Conservation (phyloP, 2,797 vertebrate genomes). For the Enteromius viviparus region DNA sequence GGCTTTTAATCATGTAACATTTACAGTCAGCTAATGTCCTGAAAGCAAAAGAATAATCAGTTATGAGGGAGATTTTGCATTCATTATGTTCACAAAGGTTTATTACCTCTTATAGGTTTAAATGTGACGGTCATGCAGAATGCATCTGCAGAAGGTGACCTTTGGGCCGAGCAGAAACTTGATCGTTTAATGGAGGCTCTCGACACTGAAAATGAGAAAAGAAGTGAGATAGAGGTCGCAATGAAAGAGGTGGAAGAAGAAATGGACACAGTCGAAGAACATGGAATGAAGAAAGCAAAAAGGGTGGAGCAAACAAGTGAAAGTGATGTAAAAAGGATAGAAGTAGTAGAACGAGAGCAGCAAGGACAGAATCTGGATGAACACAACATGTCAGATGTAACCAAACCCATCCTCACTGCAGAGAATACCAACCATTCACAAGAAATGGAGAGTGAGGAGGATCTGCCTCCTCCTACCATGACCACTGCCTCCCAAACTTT, state of each 20-base stretch:
- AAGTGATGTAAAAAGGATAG: conserved; percentile 6
- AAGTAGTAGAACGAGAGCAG: background rate
- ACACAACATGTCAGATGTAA: background rate
- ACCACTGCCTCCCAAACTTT: background rate
- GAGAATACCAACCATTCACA: background rate
- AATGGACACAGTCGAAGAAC: conserved; percentile 50
- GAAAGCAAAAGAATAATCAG: background rate
- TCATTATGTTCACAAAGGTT: background rate
- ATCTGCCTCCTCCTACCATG: conserved; percentile 15
- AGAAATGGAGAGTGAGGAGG: conserved; percentile 19
- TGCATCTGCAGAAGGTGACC: conserved; percentile 35
- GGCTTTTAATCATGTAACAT: background rate
- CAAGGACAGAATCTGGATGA: background rate
- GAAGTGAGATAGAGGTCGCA: conserved; percentile 25
- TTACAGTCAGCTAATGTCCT: background rate
- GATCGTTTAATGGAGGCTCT: conserved; percentile 24
- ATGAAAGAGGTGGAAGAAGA: conserved; percentile 48
- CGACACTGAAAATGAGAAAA: conserved; percentile 39
- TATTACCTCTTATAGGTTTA: conserved; percentile 54
- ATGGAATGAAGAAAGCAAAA: conserved; percentile 2
- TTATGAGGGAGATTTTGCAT: background rate
- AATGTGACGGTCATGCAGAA: conserved; percentile 31
- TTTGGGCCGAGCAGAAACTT: conserved; percentile 39
- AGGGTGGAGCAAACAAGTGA: background rate
- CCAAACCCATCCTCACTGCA: background rate